Conservation (phyloP, 2,797 vertebrate genomes). For the Lophius americanus region DNA sequence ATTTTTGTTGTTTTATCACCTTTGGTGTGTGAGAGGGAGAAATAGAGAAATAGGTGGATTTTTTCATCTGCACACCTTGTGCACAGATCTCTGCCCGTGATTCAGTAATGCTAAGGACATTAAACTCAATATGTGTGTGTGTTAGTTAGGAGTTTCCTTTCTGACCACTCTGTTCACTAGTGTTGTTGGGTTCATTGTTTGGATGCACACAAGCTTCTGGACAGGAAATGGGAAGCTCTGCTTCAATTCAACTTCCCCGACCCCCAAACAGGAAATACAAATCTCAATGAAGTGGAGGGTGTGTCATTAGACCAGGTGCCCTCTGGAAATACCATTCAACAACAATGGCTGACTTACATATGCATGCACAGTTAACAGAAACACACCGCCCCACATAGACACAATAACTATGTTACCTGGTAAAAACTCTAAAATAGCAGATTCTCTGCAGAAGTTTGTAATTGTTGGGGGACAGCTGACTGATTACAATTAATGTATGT, state of each 20-base stretch:
- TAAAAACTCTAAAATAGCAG: too few relatives aligned
- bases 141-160: slow-evolving; percentile 40
- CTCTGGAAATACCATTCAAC: slow-evolving; percentile 52
- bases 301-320: slow-evolving; percentile 47
- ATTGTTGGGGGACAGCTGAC: slow-evolving; percentile 10
- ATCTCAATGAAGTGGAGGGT: slow-evolving; percentile 43
- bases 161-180: slow-evolving; percentile 17
- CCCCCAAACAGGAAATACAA: slow-evolving; percentile 51
- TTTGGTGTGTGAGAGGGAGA: neutral
- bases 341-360: slow-evolving; percentile 22
- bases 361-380: neutral
- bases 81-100: slow-evolving; percentile 4
- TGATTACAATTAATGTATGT: slow-evolving; percentile 21
- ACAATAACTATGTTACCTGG: neutral
- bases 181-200: slow-evolving; percentile 57
- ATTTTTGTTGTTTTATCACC: neutral
- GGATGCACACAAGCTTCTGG: slow-evolving; percentile 11
- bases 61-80: slow-evolving; percentile 2
- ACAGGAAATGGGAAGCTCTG: slow-evolving; percentile 65
- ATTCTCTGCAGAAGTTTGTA: neutral
- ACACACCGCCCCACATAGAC: neutral
- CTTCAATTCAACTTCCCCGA: slow-evolving; percentile 11
- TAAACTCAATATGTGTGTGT: slow-evolving; percentile 13
- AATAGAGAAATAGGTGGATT: neutral
- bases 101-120: slow-evolving; percentile 23